Conservation (phyloP, 2,888 invertebrate species). For the Thera obeliscata region DNA sequence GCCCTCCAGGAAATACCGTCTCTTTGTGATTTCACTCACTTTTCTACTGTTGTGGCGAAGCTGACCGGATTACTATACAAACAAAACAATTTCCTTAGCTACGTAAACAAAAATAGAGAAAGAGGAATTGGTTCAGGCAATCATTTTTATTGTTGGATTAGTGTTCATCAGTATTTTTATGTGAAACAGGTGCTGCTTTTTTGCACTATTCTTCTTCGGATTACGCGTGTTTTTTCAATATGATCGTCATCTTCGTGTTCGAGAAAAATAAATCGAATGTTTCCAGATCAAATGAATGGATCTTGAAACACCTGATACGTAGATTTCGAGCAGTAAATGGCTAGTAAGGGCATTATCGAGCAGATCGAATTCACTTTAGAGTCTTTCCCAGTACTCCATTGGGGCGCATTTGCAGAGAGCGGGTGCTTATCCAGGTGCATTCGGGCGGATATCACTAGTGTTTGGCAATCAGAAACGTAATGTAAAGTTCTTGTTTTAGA, state of each 20-base stretch:
- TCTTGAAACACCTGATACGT: constrained; percentile 34
- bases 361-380: constrained; percentile 35
- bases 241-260: constrained; percentile 3
- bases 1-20: constrained; percentile 46
- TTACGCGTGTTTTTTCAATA: too few relatives aligned
- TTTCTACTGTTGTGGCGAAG: constrained; percentile 12
- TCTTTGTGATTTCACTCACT: constrained; percentile 42
- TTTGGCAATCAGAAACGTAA: constrained; percentile 1
- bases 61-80: neutral
- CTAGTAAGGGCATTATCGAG: constrained; percentile 34
- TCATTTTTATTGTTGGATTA: too few relatives aligned
- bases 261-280: constrained; percentile 30
- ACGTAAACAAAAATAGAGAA: neutral
- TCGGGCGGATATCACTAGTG: neutral
- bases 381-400: constrained; percentile 25
- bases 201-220: too few relatives aligned
- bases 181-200: too few relatives aligned
- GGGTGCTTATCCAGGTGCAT: constrained; percentile 3
- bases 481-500: neutral
- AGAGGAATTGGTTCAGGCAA: too few relatives aligned
- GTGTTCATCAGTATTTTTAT: too few relatives aligned
- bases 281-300: constrained; percentile 29
- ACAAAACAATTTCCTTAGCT: neutral
- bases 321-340: constrained; percentile 31
- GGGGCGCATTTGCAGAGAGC: constrained; percentile 29